These are phyloP conservation scores for Conistra vaccinii DNA, from an alignment of 2,888 invertebrate genomes.

Conservation along the genomic window DNA sequence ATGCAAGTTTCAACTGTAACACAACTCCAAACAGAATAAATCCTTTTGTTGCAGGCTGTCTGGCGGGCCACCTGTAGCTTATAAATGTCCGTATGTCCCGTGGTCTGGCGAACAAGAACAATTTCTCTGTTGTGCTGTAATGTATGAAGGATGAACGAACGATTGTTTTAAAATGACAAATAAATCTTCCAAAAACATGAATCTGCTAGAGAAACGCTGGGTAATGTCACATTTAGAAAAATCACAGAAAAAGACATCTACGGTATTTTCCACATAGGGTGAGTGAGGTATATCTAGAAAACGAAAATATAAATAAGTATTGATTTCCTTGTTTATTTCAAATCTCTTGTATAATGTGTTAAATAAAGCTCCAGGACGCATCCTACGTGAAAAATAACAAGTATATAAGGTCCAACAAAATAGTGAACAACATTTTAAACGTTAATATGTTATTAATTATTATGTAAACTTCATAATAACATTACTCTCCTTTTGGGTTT, in stretches of 20 bases:
- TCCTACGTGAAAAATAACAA: conserved; percentile 32
- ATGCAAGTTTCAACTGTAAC: conserved; percentile 47
- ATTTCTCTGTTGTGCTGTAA: conserved; percentile 46
- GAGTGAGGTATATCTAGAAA: neutral
- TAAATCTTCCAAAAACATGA: conserved; percentile 21
- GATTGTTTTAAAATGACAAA: conserved; percentile 35
- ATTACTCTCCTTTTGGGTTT: neutral
- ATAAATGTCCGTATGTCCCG: conserved; percentile 17
- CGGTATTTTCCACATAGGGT: conserved; percentile 41
- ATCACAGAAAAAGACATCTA: conserved; percentile 8
- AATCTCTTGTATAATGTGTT: neutral
- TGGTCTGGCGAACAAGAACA: conserved; percentile 23
- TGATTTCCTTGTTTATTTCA: neutral
- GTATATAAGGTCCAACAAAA: conserved; percentile 18
- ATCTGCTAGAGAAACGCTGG: neutral
- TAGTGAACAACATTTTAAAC: conserved; percentile 20
- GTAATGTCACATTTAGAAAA: neutral
- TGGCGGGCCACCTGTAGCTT: conserved; percentile 49
- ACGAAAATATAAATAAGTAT: neutral
- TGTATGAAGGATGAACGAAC: conserved; percentile 42
- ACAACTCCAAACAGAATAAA: conserved; percentile 45
- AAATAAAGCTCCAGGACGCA: neutral
- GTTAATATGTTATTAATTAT: neutral
- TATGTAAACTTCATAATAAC: neutral
- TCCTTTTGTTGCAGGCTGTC: conserved; percentile 42